Conservation (phyloP, 2,113 vertebrate genomes). For the Emydocephalus ijimae region DNA sequence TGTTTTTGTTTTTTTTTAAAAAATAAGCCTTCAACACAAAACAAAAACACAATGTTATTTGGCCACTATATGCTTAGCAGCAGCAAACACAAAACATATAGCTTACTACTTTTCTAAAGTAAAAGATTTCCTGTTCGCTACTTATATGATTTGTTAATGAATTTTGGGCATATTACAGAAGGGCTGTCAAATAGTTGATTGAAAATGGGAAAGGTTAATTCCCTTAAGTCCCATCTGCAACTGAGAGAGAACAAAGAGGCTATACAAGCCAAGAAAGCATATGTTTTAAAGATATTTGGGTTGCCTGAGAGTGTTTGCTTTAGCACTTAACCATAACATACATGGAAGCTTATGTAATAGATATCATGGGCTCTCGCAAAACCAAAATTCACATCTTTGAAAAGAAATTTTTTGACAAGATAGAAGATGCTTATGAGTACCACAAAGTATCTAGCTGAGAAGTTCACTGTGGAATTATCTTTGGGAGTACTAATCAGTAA, state of each 20-base stretch:
- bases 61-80: not conserved
- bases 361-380: not conserved
- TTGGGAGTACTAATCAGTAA: not conserved
- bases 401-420: not conserved
- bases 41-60: not conserved
- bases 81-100: not conserved
- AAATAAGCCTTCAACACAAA: not conserved
- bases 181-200: constrained; percentile 31
- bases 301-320: constrained; percentile 43
- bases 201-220: constrained; percentile 28
- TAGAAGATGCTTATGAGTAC: not conserved
- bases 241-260: constrained; percentile 38
- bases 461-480: not conserved
- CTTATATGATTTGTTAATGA: not conserved
- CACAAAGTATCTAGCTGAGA: not conserved
- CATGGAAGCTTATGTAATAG: not conserved
- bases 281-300: constrained; percentile 41
- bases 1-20: too few species aligned
- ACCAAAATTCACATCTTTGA: not conserved
- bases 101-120: not conserved
- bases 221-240: constrained; percentile 15
- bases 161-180: constrained; percentile 13
- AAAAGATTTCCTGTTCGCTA: constrained; percentile 20
- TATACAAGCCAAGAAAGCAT: constrained; percentile 28
- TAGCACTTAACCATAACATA: constrained; percentile 15